Evolutionary conservation across 2,888 invertebrate genomes (phyloP).

Genomic region (Hedychridium roseum): DNA sequence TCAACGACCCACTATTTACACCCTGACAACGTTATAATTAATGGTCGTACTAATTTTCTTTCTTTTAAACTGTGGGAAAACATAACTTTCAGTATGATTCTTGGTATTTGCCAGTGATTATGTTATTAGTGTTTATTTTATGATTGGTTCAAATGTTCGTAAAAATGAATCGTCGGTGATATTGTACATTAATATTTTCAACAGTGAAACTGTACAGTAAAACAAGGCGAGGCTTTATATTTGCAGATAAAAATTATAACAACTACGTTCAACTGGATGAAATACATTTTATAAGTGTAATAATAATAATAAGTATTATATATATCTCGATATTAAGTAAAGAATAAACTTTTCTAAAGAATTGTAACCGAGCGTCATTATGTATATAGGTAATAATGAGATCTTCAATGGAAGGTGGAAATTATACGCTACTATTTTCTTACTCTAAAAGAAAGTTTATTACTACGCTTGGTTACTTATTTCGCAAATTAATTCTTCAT

Average conservation of each 20-base stretch:
- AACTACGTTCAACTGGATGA: conserved; percentile 25
- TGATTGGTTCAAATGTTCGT: neutral
- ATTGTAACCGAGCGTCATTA: conserved; percentile 8
- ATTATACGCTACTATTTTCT: too few species aligned
- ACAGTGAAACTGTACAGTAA: conserved; percentile 40
- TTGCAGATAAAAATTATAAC: conserved; percentile 28
- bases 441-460: conserved; percentile 31
- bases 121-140: neutral
- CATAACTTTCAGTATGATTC: too few species aligned
- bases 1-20: conserved; percentile 4
- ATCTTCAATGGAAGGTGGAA: too few species aligned
- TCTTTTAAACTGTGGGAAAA: too few species aligned
- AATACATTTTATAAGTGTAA: conserved; percentile 41
- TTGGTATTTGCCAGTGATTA: too few species aligned
- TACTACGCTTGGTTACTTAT: conserved; percentile 20
- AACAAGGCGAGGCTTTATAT: conserved; percentile 35
- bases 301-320: conserved; percentile 45
- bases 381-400: neutral
- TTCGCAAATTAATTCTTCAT: conserved; percentile 15
- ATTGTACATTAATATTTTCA: conserved; percentile 46
- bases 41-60: too few species aligned
- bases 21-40: too few species aligned
- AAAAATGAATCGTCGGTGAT: conserved; percentile 1
- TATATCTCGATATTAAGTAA: conserved; percentile 35
- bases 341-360: conserved; percentile 42